Percentiles rank a stretch among this genome's conserved stretches.
These are phyloP conservation scores for Mechanitis mazaeus DNA, from an alignment of 2,888 invertebrate genomes.

Conservation along the genomic window DNA sequence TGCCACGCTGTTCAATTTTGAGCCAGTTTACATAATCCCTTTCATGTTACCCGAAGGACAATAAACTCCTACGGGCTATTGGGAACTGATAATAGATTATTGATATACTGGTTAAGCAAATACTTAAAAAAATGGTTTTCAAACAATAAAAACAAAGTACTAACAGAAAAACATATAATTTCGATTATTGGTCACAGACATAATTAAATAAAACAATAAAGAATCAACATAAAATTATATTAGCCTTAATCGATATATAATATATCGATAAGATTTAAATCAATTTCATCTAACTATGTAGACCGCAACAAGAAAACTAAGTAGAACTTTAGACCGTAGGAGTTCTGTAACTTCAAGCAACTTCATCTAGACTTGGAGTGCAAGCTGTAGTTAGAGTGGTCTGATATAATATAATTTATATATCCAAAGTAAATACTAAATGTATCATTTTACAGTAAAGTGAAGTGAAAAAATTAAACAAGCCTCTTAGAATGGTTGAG, in stretches of 20 bases:
- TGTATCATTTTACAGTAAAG: neutral
- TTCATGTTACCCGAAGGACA: neutral
- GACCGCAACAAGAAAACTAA: neutral
- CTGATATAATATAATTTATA: neutral
- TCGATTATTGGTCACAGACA: no score
- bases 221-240: no score
- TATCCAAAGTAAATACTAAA: neutral
- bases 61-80: neutral
- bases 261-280: neutral
- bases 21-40: constrained; percentile 5
- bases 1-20: neutral
- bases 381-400: neutral
- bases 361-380: neutral
- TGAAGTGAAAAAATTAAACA: no score
- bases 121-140: no score
- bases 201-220: no score
- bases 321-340: neutral
- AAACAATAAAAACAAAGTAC: no score
- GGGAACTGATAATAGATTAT: neutral
- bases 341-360: constrained; percentile 1
- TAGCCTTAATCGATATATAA: no score
- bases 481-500: no score
- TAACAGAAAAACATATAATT: no score
- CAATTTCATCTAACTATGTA: constrained; percentile 2
- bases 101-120: no score